phyloP scores from a whole-genome alignment of 1,140 invertebrate genomes.

The Drosophila truncata region DNA sequence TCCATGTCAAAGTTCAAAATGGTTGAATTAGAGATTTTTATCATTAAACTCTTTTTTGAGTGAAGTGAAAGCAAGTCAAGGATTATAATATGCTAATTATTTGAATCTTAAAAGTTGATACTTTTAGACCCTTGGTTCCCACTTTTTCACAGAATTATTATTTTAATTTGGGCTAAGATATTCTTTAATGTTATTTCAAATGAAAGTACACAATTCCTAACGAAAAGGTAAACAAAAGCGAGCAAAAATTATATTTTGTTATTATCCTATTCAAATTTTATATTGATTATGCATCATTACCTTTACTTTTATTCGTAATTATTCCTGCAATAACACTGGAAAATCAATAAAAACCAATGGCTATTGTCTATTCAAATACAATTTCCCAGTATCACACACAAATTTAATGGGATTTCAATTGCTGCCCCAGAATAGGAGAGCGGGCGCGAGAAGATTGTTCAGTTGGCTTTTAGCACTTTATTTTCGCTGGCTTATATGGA shows the following conservation, averaged over 20 bases:
- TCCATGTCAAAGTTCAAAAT: constrained; percentile 14
- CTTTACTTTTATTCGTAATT: not conserved
- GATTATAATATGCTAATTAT: not conserved
- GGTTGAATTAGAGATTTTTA: not conserved
- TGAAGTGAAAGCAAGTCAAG: not conserved
- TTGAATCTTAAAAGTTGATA: too few relatives aligned
- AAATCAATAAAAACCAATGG: not conserved
- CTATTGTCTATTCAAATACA: constrained; percentile 15
- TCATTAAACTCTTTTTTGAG: too few relatives aligned
- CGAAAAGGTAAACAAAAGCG: not conserved
- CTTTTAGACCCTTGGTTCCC: too few relatives aligned
- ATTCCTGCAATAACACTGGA: constrained; percentile 8
- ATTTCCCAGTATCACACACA: constrained; percentile 19
- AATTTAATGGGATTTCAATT: constrained; percentile 33
- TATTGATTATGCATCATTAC: not conserved
- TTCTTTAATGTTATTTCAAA: too few relatives aligned
- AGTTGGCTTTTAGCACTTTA: constrained; percentile 53
- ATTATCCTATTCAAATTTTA: not conserved
- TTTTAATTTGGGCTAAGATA: not conserved
- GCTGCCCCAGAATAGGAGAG: constrained; percentile 11
- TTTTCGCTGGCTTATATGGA: constrained; percentile 18
- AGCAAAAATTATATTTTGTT: not conserved
- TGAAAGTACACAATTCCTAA: not conserved
- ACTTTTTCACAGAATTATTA: not conserved
- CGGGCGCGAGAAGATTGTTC: constrained; percentile 15